Conservation (phyloP, 1,140 invertebrate genomes). For the Geopemphigus sp. region DNA sequence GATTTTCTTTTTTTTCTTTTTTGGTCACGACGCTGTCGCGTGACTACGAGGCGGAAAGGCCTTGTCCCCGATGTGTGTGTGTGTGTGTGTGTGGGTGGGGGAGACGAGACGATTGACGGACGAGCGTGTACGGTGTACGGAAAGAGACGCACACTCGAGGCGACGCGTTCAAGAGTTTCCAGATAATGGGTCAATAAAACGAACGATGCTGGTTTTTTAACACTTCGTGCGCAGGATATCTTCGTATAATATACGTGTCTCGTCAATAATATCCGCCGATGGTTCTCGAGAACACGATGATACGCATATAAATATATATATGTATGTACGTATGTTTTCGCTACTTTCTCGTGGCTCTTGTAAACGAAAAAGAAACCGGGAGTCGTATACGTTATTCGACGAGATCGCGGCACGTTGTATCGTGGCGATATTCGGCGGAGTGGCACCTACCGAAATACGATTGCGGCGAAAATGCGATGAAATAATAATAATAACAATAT, state of each 20-base stretch:
- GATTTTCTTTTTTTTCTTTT: not conserved
- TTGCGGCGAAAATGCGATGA: not conserved
- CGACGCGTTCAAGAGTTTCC: slow-evolving; percentile 15
- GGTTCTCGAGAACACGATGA: not conserved
- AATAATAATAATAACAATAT: not conserved
- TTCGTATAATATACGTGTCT: not conserved
- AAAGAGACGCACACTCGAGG: slow-evolving; percentile 10
- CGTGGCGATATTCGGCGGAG: not conserved
- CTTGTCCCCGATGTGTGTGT: not conserved
- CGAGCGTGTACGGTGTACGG: no score
- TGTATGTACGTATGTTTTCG: no score
- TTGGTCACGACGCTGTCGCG: slow-evolving; percentile 13
- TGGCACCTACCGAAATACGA: not conserved
- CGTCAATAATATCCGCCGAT: not conserved
- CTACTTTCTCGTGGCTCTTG: no score
- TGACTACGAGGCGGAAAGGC: not conserved
- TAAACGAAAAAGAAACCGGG: no score
- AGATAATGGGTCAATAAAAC: slow-evolving; percentile 38
- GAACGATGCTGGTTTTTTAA: slow-evolving; percentile 37
- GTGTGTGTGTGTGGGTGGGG: no score
- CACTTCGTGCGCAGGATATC: not conserved
- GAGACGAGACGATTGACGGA: not conserved
- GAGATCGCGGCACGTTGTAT: not conserved
- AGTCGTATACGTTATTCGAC: no score
- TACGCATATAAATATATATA: no score